Evolutionary conservation across 2,797 vertebrate species (phyloP).

Genomic region (Falco rusticolus): DNA sequence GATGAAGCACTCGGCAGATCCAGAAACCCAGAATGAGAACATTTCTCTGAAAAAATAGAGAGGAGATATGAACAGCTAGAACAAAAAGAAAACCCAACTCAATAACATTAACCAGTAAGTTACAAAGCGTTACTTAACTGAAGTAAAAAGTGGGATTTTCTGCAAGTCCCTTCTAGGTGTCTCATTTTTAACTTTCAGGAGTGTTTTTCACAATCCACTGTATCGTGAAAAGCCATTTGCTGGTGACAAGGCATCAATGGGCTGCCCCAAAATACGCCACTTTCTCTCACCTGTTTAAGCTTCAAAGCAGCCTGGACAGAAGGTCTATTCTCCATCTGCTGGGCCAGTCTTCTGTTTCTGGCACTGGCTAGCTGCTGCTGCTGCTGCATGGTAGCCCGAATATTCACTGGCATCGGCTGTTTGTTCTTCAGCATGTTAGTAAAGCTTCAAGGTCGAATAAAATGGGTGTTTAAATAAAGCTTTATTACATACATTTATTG

Average conservation of each 20-base stretch:
- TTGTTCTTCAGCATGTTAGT: slow-evolving; percentile 99
- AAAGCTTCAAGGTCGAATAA: slow-evolving; percentile 94
- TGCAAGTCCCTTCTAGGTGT: neutral
- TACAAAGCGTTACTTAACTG: neutral
- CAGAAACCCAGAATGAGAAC: neutral
- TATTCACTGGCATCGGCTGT: slow-evolving; percentile 94
- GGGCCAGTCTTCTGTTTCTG: slow-evolving; percentile 95
- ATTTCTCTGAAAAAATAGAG: slow-evolving; percentile 55
- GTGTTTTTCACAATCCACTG: neutral
- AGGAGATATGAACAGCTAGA: slow-evolving; percentile 27
- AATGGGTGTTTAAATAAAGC: slow-evolving; percentile 84
- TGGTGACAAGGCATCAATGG: neutral
- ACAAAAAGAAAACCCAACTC: neutral
- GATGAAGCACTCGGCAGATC: neutral
- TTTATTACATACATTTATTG: slow-evolving; percentile 80
- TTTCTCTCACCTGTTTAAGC: slow-evolving; percentile 91
- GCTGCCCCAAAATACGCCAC: neutral
- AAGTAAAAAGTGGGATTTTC: neutral
- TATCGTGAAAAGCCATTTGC: neutral
- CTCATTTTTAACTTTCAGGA: slow-evolving; percentile 3
- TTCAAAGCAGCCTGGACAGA: slow-evolving; percentile 97
- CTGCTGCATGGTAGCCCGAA: slow-evolving; percentile 96
- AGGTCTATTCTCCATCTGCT: slow-evolving; percentile 99
- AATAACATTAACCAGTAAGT: accelerated
- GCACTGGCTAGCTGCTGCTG: slow-evolving; percentile 97